Percentiles rank a stretch among this genome's conserved stretches.
Conservation (phyloP, 2,797 vertebrate species). For the Ficedula albicollis region DNA sequence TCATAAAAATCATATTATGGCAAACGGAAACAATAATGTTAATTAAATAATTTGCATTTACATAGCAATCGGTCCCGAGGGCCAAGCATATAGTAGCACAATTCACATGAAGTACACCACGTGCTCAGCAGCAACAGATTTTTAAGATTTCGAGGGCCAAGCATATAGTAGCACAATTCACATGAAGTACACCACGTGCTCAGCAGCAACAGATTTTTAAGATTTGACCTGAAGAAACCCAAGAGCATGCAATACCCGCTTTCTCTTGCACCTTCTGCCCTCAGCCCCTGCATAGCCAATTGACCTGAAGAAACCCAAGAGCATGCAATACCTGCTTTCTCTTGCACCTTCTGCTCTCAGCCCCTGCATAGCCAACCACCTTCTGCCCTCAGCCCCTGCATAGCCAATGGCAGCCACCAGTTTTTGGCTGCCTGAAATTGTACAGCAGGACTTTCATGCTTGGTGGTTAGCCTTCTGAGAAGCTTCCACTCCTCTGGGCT, state of each 20-base stretch:
- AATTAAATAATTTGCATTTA: slow-evolving; percentile 71
- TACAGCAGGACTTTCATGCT: not conserved
- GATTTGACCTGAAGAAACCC: not conserved
- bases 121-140: not conserved
- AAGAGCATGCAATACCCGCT: not conserved
- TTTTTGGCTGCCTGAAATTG: not conserved
- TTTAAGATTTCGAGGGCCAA: slow-evolving; percentile 23
- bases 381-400: not conserved
- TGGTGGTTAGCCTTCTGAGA: not conserved
- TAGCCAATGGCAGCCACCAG: not conserved
- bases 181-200: not conserved
- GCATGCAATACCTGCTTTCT: not conserved
- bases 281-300: no score
- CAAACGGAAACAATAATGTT: slow-evolving; percentile 65
- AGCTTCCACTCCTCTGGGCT: not conserved
- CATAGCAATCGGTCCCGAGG: slow-evolving; percentile 48
- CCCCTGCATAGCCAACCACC: no score
- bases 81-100: slow-evolving; percentile 33
- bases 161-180: slow-evolving; percentile 26
- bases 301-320: slow-evolving; percentile 13
- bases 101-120: slow-evolving; percentile 5
- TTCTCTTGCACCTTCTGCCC: not conserved
- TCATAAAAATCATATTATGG: slow-evolving; percentile 66
- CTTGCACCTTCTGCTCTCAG: no score
- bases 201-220: not conserved